phyloP scores from a whole-genome alignment of 2,113 vertebrate genomes.

The Pao palembangensis region DNA sequence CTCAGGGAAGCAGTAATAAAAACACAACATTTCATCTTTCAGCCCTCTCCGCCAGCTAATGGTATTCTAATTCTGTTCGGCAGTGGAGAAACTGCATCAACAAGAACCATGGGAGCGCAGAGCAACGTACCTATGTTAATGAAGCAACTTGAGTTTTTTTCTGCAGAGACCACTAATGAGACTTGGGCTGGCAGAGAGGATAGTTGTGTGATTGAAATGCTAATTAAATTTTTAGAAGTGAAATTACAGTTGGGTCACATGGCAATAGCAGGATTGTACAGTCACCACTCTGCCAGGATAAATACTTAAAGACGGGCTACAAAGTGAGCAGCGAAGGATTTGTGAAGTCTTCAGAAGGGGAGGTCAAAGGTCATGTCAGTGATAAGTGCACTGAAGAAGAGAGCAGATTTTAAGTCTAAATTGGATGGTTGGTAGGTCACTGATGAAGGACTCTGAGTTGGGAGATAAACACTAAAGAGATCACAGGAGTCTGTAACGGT shows the following conservation, averaged over 20 bases:
- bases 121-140: constrained; percentile 67
- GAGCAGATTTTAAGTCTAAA: constrained; percentile 9
- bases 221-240: constrained; percentile 65
- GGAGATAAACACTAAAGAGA: constrained; percentile 23
- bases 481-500: constrained; percentile 20
- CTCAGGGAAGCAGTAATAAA: constrained; percentile 11
- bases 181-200: constrained; percentile 58
- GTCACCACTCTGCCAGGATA: constrained; percentile 25
- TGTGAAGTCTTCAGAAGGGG: constrained; percentile 12
- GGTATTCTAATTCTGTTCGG: constrained; percentile 53
- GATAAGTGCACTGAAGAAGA: constrained; percentile 22
- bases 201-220: constrained; percentile 72
- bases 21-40: constrained; percentile 29
- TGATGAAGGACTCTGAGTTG: constrained; percentile 11
- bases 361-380: constrained; percentile 13
- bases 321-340: constrained; percentile 6
- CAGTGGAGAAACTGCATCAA: constrained; percentile 42
- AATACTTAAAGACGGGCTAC: constrained; percentile 20
- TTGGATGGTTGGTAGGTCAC: constrained; percentile 3
- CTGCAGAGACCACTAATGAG: constrained; percentile 67
- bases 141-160: constrained; percentile 46
- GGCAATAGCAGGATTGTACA: constrained; percentile 44
- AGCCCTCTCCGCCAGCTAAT: constrained; percentile 29
- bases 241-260: constrained; percentile 65
- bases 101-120: constrained; percentile 31